Evolutionary conservation across 2,888 invertebrate species (phyloP).

Genomic region (Cantharis nigra): DNA sequence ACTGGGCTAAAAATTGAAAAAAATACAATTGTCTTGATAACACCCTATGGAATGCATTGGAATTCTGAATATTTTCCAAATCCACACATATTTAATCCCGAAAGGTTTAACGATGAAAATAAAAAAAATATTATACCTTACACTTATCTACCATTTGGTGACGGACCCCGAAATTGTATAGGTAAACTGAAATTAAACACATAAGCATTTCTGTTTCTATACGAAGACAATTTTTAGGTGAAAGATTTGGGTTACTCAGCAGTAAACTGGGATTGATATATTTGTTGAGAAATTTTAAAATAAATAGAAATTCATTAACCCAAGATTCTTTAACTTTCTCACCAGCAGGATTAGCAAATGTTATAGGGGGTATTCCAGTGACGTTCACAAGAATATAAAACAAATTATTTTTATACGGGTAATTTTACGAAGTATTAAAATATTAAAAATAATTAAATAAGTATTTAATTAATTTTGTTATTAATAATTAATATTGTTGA

Average conservation of each 20-base stretch:
- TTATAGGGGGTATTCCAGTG: not conserved
- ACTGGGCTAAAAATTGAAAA: constrained; percentile 43
- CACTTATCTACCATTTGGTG: not conserved
- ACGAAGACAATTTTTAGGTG: not conserved
- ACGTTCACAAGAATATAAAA: not conserved
- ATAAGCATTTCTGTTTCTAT: not conserved
- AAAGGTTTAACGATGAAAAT: constrained; percentile 47
- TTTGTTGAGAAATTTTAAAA: not conserved
- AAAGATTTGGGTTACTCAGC: constrained; percentile 4
- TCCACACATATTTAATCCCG: constrained; percentile 52
- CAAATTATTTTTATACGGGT: not conserved
- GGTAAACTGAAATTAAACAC: not conserved
- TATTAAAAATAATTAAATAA: too few relatives aligned
- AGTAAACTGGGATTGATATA: constrained; percentile 4
- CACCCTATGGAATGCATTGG: constrained; percentile 47
- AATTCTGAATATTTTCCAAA: constrained; percentile 50
- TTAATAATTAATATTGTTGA: too few relatives aligned
- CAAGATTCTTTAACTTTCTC: not conserved
- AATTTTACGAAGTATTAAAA: too few relatives aligned
- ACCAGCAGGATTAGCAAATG: not conserved
- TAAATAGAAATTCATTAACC: not conserved
- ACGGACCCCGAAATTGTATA: not conserved
- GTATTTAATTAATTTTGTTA: too few relatives aligned
- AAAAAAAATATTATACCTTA: not conserved
- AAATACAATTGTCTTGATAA: constrained; percentile 49